Evolutionary conservation across 1,140 invertebrate species (phyloP).

Genomic region (Bombus terrestris): DNA sequence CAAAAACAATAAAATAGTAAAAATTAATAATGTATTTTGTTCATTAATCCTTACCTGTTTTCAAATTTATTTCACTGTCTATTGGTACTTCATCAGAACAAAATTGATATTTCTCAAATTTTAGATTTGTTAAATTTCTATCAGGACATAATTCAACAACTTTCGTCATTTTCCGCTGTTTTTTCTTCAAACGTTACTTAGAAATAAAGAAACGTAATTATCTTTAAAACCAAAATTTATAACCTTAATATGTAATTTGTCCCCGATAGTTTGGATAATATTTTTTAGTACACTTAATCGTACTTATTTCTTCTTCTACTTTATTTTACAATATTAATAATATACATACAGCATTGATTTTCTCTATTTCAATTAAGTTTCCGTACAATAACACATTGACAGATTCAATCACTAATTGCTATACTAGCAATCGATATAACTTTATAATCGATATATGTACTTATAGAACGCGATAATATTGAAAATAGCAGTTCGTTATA

Average conservation of each 20-base stretch:
- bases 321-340: not conserved
- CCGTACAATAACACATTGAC: not conserved
- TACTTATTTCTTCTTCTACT: not conserved
- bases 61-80: conserved; percentile 65
- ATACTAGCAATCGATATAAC: not conserved
- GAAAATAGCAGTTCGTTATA: not conserved
- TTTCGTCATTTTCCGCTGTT: conserved; percentile 71
- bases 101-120: conserved; percentile 81
- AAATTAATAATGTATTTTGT: not conserved
- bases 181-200: not conserved
- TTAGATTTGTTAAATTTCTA: conserved; percentile 69
- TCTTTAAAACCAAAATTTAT: not conserved
- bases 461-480: not conserved
- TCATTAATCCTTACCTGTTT: conserved; percentile 63
- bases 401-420: not conserved
- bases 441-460: not conserved
- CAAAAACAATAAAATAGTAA: no score
- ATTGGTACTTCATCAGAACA: conserved; percentile 63
- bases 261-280: not conserved
- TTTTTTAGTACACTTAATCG: no score
- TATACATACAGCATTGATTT: not conserved
- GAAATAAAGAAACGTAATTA: not conserved
- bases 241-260: not conserved
- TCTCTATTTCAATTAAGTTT: not conserved
- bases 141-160: conserved; percentile 76